These are phyloP conservation scores for Hoplostethus mediterraneus DNA, from an alignment of 2,797 vertebrate species.

Conservation along the genomic window DNA sequence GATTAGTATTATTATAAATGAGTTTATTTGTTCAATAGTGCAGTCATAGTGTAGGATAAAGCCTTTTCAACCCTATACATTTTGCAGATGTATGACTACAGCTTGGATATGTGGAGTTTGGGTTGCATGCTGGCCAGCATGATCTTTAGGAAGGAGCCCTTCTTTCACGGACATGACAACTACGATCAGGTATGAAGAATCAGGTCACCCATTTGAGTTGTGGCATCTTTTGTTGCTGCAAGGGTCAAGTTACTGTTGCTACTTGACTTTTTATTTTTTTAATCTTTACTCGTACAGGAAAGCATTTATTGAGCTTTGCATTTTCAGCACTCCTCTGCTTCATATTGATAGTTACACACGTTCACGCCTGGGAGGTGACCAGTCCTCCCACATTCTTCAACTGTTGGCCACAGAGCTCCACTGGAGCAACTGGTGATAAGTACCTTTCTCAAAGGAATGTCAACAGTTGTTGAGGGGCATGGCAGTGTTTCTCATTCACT, in stretches of 20 bases:
- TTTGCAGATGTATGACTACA: constrained; percentile 98
- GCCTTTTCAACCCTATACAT: neutral
- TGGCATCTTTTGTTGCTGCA: neutral
- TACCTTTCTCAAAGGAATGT: neutral
- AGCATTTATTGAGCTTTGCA: neutral
- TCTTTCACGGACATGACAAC: constrained; percentile 99
- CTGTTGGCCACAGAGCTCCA: neutral
- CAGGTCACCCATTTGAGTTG: neutral
- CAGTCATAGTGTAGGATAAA: neutral
- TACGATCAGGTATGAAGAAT: constrained; percentile 93
- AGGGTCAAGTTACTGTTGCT: too few relatives aligned
- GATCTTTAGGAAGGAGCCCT: constrained; percentile 99
- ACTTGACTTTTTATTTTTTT: neutral
- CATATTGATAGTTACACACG: neutral
- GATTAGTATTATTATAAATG: neutral
- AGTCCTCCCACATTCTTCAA: constrained; percentile 8
- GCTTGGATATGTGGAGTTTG: constrained; percentile 99
- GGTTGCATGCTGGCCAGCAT: constrained; percentile 99
- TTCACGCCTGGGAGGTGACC: neutral
- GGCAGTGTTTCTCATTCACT: neutral
- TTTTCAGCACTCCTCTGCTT: neutral
- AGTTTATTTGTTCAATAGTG: neutral
- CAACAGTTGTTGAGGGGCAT: neutral
- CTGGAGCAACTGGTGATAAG: too few relatives aligned
- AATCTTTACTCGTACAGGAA: neutral